Evolutionary conservation across 2,888 invertebrate species (phyloP), one percentile per base, ranked within the genome.

Genomic region (Notodonta dromedarius): DNA sequence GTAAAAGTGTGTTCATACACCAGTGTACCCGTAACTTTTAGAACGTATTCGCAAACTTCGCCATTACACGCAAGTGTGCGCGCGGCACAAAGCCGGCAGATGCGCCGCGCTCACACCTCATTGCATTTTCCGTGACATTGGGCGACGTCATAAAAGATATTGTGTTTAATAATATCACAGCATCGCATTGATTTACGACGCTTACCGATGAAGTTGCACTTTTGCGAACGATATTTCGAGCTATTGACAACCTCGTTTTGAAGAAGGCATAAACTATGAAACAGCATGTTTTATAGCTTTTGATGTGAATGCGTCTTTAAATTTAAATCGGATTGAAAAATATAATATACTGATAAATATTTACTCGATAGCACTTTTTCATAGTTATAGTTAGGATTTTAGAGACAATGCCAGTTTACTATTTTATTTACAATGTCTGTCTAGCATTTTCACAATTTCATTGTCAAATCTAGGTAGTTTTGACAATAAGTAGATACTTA

Each of bases 121-220:
- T 91, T 92, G 89, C 86, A 76, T 87, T 85, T 93, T 92, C 92
- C 93, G 80, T 91, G 89, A 91, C 91, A 91, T 93, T 91, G 88
- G 85, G 63, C 83, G 83, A 85, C 82, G 76, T 84, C 83, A 90
- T 91, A 90, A 91, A 91, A 89, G 80, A 89, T 89, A 89, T 89
- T 84, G 84, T 84, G 72, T 87, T 87, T 82, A 80, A 88, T 89
- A 85, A 83, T 79, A 82, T 81, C 75, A 82, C 78, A 83, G 79
- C 76, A 77, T 78, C 76, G 55, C 63, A 55, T 59, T 79, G 80
- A 84, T 85, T 83, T 84, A 83, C 77, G 61, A 65, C 69, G 60
- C 68, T 71, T 73, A 57, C 59, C 65, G 61, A 70, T 56, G 56
- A 56, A 57, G 50, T 32, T 46, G 48, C 48, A 46, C 11, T 55